A percentile compares a stretch with the other conserved stretches of the same genome.
Conservation (phyloP, 1,140 invertebrate species). For the Neotoxoptera formosana region DNA sequence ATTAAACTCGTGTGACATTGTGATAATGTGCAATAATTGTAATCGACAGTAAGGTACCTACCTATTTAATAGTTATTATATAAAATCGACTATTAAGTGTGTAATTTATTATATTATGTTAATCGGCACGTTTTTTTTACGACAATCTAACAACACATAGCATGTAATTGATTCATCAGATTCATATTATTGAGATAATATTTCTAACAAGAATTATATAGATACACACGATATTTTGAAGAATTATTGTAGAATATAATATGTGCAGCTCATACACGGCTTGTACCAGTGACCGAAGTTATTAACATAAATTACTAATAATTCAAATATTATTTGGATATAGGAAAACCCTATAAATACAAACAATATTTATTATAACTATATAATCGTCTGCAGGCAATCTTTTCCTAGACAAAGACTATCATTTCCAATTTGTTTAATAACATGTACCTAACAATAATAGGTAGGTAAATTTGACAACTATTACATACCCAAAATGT, state of each 20-base stretch:
- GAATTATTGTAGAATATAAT: background rate
- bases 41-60: background rate
- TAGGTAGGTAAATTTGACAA: too few species aligned
- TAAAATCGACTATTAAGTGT: background rate
- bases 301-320: background rate
- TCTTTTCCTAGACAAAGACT: too few species aligned
- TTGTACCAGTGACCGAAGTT: background rate
- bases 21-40: background rate
- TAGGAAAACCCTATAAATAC: too few species aligned
- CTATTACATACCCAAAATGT: too few species aligned
- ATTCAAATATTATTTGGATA: background rate
- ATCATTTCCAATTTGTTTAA: too few species aligned
- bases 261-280: background rate
- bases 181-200: background rate
- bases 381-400: too few species aligned
- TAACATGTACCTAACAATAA: too few species aligned
- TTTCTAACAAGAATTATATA: background rate
- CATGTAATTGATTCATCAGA: background rate
- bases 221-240: background rate
- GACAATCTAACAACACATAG: background rate
- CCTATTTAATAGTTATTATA: background rate
- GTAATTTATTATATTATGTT: background rate
- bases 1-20: background rate
- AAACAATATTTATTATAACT: too few species aligned
- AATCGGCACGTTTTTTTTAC: background rate